Base-by-base conservation (phyloP, 2,113 vertebrate species). In the Tachysurus vachellii region DNA sequence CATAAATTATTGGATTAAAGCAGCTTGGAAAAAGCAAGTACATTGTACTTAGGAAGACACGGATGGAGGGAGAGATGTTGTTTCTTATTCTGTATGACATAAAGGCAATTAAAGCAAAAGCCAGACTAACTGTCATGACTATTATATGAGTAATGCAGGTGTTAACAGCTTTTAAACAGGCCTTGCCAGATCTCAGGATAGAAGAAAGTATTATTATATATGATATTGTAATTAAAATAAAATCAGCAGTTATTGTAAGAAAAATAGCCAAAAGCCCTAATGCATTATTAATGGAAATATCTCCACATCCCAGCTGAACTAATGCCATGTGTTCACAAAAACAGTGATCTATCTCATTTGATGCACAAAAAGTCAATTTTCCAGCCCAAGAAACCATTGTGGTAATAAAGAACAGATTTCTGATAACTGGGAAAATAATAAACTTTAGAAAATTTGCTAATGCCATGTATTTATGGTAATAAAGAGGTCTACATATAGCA, bases 61-160 rank as follows among this genome's bases (percentile, higher is more conserved):
- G 86, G 1, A 6, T 31, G 12, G 89, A 86, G 3, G 31, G 8
- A 14, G 91, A 44, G 0, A 90, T 26, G 16, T 86, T 79, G 73
- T 2, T 92, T 92, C 44, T 28, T 92, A 91, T 86, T 91, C 84
- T 14, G 14, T 87, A 53, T 93, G 92, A 47, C 91, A 88, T 91
- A 92, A 0, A 91, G 0, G 14, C 68, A 12, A 4, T 86, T 89
- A 0, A 90, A 50, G 36, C 73, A 90, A 87, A 85, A 94, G 87
- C 82, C 95, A 80, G 14, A 88, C 89, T 31, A 85, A 91, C 2
- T 12, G 86, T 5, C 88, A 94, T 85, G 44, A 95, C 94, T 0
- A 93, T 73, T 21, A 94, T 80, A 85, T 95, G 95, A 3, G 95
- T 95, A 53, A 92, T 31, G 11, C 95, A 94, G 0, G 93, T 95